Evolutionary conservation across 2,113 vertebrate genomes (phyloP), one percentile per base, ranked within the genome.

Genomic region (Sturnus vulgaris): DNA sequence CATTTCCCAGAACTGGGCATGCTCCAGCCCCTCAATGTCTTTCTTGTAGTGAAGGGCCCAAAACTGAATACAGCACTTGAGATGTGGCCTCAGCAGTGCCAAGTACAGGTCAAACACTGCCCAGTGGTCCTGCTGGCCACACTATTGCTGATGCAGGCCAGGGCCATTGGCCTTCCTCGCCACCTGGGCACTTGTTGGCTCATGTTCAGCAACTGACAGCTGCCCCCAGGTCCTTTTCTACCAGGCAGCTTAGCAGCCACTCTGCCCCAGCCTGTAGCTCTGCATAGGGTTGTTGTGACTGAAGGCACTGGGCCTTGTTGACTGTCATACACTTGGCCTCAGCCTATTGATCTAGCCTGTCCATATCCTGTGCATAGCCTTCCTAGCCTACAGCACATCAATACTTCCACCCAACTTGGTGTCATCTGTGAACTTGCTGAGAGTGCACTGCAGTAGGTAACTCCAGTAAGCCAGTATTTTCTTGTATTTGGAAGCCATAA

Each of bases 161-260:
- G 31, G 6, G 9, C 28, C 30, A 25, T 25, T 50, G 11, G 25
- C 25, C 27, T 68, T 50, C 25, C 50, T 86, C 42, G 61, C 31
- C 16, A 42, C 16, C 25, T 66, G 61, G 44, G 11, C 21, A 14
- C 11, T 22, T 0, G 0, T 7, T 52, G 37, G 25, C 27, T 68
- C 1, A 0, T 27, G 11, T 44, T 76, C 14, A 59, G 11, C 21
- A 11, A 1, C 46, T 68, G 63, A 9, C 37, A 66, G 6, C 44
- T 7, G 8, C 11, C 9, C 6, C 5, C 13, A 15, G 9, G 22
- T 21, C 37, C 44, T 86, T 76, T 76, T 42, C 31, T 2, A 9
- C 25, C 4, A 5, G 25, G 25, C 25, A n/a, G 13, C 44, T 76
- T 49, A 76, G 44, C 37, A 66, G 52, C 21, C 14, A 27, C 25